Base-by-base conservation (phyloP, 1,140 invertebrate genomes). In the Drosophila sturtevanti region DNA sequence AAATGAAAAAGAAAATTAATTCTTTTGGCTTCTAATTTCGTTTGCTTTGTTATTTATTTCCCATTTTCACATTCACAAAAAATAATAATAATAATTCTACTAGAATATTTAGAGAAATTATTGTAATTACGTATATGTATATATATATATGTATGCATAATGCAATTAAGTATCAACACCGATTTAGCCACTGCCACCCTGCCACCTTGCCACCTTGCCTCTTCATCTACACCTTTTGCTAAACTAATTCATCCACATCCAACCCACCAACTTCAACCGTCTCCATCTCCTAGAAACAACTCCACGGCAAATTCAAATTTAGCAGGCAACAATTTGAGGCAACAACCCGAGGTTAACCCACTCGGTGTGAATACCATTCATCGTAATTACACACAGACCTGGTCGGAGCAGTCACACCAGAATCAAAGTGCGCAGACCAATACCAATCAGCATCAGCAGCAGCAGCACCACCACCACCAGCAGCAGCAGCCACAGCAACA, bases 261-360 rank as follows among this genome's bases (percentile, higher is more conserved):
- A 48, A 48, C 27, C 27, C 27, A 31, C 6, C 27, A 31, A 21
- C 41, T 48, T 9, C 41, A 48, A 48, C 2, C 41, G 16, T 48
- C 41, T 48, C 41, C 41, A 48, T 48, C 34, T 60, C 58, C 58
- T 60, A 37, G 37, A 60, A 60, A 12, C 69, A 63, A 69, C 68
- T 68, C 51, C 31, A 58, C 64, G 41, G 18, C 16, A 0, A 21
- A 21, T 18, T n/a, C n/a, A n/a, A 38, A 38, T 38, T 38, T 38
- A 4, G 37, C 12, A n/a, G 37, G 34, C 63, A 41, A n/a, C 22
- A 44, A 38, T 38, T n/a, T 38, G 12, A 38, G 37, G 10, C 51
- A 48, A 9, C 68, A 41, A 41, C n/a, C 31, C 11, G 72, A 70
- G 1, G 37, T 11, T 5, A 41, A 48, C 1, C n/a, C 37, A 9